Percentiles rank a stretch among this genome's conserved stretches.
Evolutionary conservation across 2,113 vertebrate genomes (phyloP).

Genomic region (Cynopterus brachyotis): DNA sequence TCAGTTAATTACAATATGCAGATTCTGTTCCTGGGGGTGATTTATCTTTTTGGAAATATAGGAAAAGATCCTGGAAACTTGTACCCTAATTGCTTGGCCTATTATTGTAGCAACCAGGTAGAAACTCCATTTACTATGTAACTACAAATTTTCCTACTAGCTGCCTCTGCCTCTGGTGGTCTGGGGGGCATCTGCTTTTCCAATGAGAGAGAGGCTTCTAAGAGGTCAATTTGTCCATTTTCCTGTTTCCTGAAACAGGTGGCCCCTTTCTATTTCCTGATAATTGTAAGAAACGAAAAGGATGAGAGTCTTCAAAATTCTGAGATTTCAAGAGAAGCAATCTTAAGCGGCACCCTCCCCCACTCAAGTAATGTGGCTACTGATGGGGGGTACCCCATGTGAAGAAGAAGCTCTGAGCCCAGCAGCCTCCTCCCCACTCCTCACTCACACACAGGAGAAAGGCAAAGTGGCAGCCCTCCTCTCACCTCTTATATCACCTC

Average conservation of each 20-base stretch:
- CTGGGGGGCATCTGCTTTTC: not conserved
- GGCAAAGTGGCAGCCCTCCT: not conserved
- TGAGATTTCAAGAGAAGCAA: not conserved
- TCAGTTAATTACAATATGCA: constrained; percentile 71
- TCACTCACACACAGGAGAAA: not conserved
- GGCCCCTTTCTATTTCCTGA: not conserved
- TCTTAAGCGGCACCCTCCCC: not conserved
- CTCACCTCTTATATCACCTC: not conserved
- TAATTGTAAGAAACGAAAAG: not conserved
- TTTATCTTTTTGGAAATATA: constrained; percentile 77
- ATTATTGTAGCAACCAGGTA: constrained; percentile 77
- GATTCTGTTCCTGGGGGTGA: constrained; percentile 67
- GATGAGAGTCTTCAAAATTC: not conserved
- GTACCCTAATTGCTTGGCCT: constrained; percentile 77
- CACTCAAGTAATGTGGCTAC: not conserved
- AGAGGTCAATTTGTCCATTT: not conserved
- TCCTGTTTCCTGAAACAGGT: not conserved
- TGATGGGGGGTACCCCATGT: not conserved
- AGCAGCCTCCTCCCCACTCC: not conserved
- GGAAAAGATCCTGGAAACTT: constrained; percentile 66
- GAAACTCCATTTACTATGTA: constrained; percentile 65
- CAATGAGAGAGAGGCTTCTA: not conserved
- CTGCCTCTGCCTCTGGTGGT: constrained; percentile 2
- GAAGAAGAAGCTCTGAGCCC: not conserved
- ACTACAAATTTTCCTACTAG: constrained; percentile 20